phyloP scores from a whole-genome alignment of 2,797 vertebrate genomes.

The Nannoperca australis region DNA sequence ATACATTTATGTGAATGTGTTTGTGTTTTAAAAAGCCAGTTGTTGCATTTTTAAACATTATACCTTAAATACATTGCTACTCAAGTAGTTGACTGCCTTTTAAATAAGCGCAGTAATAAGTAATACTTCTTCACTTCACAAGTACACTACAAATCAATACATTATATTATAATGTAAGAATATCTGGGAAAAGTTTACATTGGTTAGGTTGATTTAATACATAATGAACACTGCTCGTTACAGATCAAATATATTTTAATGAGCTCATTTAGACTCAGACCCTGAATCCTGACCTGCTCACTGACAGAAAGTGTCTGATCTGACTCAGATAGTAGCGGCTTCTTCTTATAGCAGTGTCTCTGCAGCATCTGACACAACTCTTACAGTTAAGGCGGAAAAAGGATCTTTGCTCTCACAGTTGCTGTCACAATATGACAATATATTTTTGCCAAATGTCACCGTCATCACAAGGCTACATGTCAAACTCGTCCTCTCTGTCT shows the following conservation, averaged over 20 bases:
- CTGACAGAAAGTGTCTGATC: background rate
- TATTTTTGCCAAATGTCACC: background rate
- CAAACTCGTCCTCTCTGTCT: conserved; percentile 13
- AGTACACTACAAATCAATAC: background rate
- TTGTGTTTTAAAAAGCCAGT: background rate
- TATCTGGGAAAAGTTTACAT: background rate
- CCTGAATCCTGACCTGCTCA: too few species aligned
- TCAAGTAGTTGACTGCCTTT: background rate
- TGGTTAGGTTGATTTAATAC: background rate
- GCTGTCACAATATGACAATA: background rate
- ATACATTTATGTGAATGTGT: background rate
- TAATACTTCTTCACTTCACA: too few species aligned
- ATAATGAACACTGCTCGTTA: background rate
- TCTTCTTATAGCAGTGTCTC: background rate
- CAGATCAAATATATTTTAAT: background rate
- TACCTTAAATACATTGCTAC: background rate
- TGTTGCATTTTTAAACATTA: too few species aligned
- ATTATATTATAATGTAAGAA: background rate
- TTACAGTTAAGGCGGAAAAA: background rate
- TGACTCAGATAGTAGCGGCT: background rate
- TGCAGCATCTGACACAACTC: conserved; percentile 1
- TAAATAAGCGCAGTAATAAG: background rate
- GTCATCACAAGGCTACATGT: background rate
- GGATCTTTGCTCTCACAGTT: background rate
- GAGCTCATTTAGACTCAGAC: background rate